Evolutionary conservation across 2,113 vertebrate genomes (phyloP), one percentile per base, ranked within the genome.

Genomic region (Rhipidura dahli): DNA sequence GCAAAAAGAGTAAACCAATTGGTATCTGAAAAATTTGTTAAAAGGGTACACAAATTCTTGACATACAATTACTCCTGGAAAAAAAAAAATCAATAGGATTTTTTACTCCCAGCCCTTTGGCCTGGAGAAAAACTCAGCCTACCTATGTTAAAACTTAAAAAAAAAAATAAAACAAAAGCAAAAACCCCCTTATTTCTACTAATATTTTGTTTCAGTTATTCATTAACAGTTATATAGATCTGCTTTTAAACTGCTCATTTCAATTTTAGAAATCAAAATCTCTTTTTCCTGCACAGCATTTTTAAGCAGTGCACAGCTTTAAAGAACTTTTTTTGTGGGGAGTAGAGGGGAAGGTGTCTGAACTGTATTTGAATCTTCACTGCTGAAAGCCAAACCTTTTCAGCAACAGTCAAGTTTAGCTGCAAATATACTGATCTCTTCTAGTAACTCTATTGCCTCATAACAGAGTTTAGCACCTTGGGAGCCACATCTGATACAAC

Each of bases 61-160:
- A 91, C 27, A 83, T 6, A 64, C 11, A 83, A 44, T 40, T 93
- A 69, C 5, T 66, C 51, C 33, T 16, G 19, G 19, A 27, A 57
- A 68, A 39, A 76, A 49, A 45, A 83, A 51, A 50, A 47, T 42
- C 64, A 64, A 31, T 53, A 21, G 45, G 27, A 63, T 78, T 78
- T 93, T 95, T 91, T 21, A 91, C 75, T 94, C 87, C 85, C 68
- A 90, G 79, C 85, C 75, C 31, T 73, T 88, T 30, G 44, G 28
- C 69, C 49, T 85, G 28, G 40, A 83, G 39, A 89, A 91, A 89
- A 89, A 60, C 7, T 18, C 81, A 89, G 53, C 49, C 57, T 70
- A 73, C 70, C 30, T 65, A 65, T 35, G 9, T 72, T 65, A 69
- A 72, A 94, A 56, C 7, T 17, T 18, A 19, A 76, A 60, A 63